Percentiles rank a stretch among this genome's conserved stretches.
These are phyloP conservation scores for Leptodactylus fuscus DNA, from an alignment of 2,113 vertebrate genomes.

Conservation along the genomic window DNA sequence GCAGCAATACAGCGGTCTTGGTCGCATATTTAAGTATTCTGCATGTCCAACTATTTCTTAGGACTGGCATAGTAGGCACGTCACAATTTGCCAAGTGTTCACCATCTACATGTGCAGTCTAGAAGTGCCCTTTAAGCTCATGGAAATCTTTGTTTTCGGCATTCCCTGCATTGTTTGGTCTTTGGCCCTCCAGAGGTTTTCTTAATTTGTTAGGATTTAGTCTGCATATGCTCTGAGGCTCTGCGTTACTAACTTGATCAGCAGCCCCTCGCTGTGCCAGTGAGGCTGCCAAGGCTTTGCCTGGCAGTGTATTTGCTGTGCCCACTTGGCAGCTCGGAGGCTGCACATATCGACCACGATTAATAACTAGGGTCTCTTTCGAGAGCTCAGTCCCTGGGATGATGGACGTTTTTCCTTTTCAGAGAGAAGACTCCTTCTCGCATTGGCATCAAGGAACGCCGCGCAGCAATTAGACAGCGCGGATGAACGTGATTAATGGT, in stretches of 20 bases:
- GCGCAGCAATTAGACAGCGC: not conserved
- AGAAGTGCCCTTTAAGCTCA: not conserved
- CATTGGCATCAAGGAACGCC: not conserved
- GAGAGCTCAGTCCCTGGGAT: not conserved
- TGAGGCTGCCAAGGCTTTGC: constrained; percentile 7
- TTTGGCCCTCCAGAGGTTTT: not conserved
- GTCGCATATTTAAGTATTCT: no score
- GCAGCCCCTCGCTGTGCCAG: not conserved
- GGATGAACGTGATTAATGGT: constrained; percentile 17
- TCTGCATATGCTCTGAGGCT: constrained; percentile 1
- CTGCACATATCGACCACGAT: not conserved
- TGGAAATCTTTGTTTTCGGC: not conserved
- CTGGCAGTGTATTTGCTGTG: not conserved
- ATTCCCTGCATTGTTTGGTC: not conserved
- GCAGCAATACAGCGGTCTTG: no score
- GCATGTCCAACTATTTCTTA: no score
- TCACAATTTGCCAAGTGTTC: not conserved
- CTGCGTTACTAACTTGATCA: not conserved
- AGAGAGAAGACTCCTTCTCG: not conserved
- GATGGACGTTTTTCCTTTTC: not conserved
- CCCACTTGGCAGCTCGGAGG: not conserved
- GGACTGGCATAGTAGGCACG: not conserved
- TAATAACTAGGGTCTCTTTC: not conserved
- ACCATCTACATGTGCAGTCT: no score
- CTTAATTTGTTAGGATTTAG: constrained; percentile 11